Percentiles rank a stretch among this genome's conserved stretches.
These are phyloP conservation scores for Glossophaga mutica DNA, from an alignment of 2,797 vertebrate genomes.

Conservation along the genomic window DNA sequence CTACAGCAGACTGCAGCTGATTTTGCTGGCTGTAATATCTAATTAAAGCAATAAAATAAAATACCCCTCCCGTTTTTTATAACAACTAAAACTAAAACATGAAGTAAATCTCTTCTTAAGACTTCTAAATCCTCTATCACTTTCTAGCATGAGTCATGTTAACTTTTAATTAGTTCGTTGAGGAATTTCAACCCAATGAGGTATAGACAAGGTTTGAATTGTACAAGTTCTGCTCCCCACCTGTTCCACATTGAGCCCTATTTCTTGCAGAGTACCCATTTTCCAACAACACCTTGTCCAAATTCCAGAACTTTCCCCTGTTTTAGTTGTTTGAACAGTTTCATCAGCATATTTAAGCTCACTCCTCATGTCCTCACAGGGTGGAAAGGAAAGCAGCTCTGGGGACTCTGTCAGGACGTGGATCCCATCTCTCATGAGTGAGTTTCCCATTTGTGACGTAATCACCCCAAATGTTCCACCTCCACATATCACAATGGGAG, in stretches of 20 bases:
- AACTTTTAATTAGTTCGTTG: not conserved
- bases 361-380: not conserved
- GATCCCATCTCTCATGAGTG: no score
- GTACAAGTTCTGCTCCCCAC: not conserved
- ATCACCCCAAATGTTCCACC: not conserved
- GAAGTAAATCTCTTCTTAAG: not conserved
- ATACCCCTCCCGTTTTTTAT: not conserved
- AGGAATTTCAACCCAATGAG: not conserved
- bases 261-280: not conserved
- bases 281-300: not conserved
- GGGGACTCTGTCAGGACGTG: not conserved
- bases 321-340: not conserved
- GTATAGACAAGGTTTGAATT: not conserved
- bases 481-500: not conserved
- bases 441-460: not conserved
- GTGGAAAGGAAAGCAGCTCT: not conserved
- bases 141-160: not conserved
- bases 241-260: not conserved
- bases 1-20: not conserved
- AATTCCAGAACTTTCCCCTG: not conserved
- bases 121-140: not conserved
- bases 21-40: not conserved
- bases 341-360: not conserved
- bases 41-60: conserved; percentile 4
- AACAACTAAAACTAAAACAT: not conserved